Evolutionary conservation across 2,888 invertebrate species (phyloP), one percentile per base, ranked within the genome.

Genomic region (Laothoe populi): DNA sequence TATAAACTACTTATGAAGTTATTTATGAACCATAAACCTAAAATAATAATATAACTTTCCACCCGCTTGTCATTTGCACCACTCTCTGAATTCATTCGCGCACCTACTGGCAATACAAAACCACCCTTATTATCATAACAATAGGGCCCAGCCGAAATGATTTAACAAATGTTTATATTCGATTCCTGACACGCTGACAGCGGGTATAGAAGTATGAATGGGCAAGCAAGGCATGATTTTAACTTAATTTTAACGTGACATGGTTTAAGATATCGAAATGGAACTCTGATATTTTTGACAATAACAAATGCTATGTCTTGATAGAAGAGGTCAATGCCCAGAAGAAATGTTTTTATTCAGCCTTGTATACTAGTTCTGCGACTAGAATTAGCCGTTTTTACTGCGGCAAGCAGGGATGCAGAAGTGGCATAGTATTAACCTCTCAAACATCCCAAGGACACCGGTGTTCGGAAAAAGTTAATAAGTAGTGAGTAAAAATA

Each of bases 121-220:
- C 19, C 53, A 19, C 31, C 31, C 53, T 53, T 53, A 53, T 53
- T 19, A 53, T 1, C 4, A 53, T 53, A 53, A 35, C 53, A 53
- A 53, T 53, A 53, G 11, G 11, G 35, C 53, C 35, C 53, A 53
- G 31, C 11, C 4, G 11, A 35, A 53, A 53, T 35, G 31, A 53
- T 53, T 53, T 53, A 35, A 35, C 35, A 13, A 53, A 21, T 53
- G 53, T 53, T 53, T 53, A 53, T 53, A 53, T 35, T 53, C 53
- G 53, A 53, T 53, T 53, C 53, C 19, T 53, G 53, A 53, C 53
- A 53, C 35, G 53, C 53, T 53, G 53, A 53, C 53, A 53, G 53
- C 49, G 53, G 53, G 53, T 35, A 35, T 53, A 53, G 35, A 53
- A 53, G 53, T 53, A 53, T 48, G 48, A 48, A 53, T 35, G 53